phyloP scores from a whole-genome alignment of 2,888 invertebrate species.

The Polyploca ridens region DNA sequence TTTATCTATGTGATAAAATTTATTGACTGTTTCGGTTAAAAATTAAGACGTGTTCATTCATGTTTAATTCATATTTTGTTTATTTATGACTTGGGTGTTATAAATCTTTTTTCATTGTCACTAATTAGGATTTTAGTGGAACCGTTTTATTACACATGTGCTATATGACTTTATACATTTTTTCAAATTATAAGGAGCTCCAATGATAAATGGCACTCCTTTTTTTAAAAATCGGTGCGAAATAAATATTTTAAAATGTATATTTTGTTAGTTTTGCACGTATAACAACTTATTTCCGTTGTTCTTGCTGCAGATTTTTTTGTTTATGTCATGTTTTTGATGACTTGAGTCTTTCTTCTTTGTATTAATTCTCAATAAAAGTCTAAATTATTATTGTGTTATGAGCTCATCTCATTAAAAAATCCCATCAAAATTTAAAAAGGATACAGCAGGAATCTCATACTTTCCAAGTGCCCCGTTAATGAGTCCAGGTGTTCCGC shows the following conservation, averaged over 20 bases:
- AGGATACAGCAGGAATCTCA: neutral
- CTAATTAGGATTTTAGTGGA: neutral
- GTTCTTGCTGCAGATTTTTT: no score
- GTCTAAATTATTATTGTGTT: no score
- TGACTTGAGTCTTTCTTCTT: no score
- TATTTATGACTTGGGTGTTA: neutral
- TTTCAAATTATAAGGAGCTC: no score
- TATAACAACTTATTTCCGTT: no score
- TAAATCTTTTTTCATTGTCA: neutral
- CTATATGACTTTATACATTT: no score
- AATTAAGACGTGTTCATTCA: conserved; percentile 3
- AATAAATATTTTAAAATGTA: no score
- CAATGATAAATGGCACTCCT: no score
- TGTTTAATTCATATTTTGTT: conserved; percentile 1
- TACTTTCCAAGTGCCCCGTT: neutral
- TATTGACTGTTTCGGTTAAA: conserved; percentile 7
- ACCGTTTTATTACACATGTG: neutral
- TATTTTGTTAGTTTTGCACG: no score
- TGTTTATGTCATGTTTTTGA: no score
- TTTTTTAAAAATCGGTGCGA: no score
- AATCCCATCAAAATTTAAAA: neutral
- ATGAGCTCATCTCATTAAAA: neutral
- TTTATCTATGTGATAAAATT: neutral
- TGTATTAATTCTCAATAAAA: no score
- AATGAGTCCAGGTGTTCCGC: conserved; percentile 13